Percentiles rank a stretch among this genome's conserved stretches.
Evolutionary conservation across 2,888 invertebrate species (phyloP).

Genomic region (Dynastes hyllus): DNA sequence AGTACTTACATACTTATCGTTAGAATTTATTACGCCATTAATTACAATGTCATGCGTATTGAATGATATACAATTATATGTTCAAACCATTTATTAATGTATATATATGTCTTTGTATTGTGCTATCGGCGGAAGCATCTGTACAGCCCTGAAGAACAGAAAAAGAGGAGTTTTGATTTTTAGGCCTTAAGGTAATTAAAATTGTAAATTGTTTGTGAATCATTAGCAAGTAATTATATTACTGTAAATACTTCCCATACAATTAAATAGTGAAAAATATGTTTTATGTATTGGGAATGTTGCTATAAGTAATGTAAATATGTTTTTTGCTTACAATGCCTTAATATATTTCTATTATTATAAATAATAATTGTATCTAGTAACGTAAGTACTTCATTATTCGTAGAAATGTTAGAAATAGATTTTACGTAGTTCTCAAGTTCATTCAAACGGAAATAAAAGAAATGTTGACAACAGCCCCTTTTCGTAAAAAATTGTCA

Average conservation of each 20-base stretch:
- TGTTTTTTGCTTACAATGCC: too few relatives aligned
- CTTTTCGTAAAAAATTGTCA: too few relatives aligned
- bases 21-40: conserved; percentile 21
- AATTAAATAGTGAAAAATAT: neutral
- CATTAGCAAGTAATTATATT: neutral
- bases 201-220: neutral
- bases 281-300: too few relatives aligned
- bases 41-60: conserved; percentile 16
- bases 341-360: too few relatives aligned
- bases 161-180: too few relatives aligned
- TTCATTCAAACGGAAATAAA: too few relatives aligned
- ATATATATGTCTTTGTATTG: neutral
- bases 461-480: too few relatives aligned
- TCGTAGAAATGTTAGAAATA: too few relatives aligned
- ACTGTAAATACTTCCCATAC: neutral
- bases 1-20: neutral
- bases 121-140: neutral
- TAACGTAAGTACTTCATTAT: too few relatives aligned
- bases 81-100: neutral
- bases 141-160: neutral
- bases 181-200: neutral
- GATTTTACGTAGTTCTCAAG: too few relatives aligned
- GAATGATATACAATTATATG: conserved; percentile 19
- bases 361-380: too few relatives aligned
- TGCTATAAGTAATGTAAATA: too few relatives aligned